A percentile compares a stretch with the other conserved stretches of the same genome.
Conservation (phyloP, 2,113 vertebrate genomes). For the Siniperca knerii region DNA sequence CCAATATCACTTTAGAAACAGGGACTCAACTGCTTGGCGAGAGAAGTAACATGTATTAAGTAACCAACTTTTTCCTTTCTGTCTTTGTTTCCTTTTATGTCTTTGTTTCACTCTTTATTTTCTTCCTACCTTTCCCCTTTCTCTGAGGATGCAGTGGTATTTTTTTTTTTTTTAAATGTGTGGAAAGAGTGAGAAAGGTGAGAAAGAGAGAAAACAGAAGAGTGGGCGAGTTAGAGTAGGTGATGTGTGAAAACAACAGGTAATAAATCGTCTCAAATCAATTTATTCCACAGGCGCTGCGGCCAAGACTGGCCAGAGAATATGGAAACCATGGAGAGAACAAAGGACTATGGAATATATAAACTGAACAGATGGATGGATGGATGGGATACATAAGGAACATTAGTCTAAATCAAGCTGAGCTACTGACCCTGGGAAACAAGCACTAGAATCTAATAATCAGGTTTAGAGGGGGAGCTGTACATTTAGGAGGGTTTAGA, state of each 20-base stretch:
- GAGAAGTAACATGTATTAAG: neutral
- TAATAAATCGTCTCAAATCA: conserved; percentile 68
- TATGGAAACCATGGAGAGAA: conserved; percentile 46
- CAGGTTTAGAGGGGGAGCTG: conserved; percentile 17
- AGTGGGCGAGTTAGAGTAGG: conserved; percentile 37
- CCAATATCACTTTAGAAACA: conserved; percentile 24
- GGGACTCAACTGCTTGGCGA: neutral
- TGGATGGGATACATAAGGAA: conserved; percentile 50
- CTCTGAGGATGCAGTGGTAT: conserved; percentile 6
- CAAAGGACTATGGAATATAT: conserved; percentile 40
- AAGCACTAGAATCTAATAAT: conserved; percentile 52
- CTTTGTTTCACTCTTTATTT: conserved; percentile 6
- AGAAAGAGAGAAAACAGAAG: conserved; percentile 32
- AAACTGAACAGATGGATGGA: conserved; percentile 22
- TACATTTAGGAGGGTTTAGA: conserved; percentile 19
- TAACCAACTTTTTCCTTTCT: neutral
- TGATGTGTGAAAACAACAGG: conserved; percentile 52
- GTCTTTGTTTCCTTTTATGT: conserved; percentile 1
- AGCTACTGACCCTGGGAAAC: conserved; percentile 32
- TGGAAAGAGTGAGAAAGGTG: conserved; percentile 14
- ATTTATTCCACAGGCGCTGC: conserved; percentile 44
- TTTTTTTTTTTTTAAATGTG: neutral
- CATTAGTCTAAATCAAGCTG: conserved; percentile 68
- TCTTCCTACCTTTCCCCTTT: too few species aligned
- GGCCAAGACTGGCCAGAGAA: conserved; percentile 29